Percentiles rank a stretch among this genome's conserved stretches.
Evolutionary conservation across 2,797 vertebrate species (phyloP).

Genomic region (Aphelocoma californica): DNA sequence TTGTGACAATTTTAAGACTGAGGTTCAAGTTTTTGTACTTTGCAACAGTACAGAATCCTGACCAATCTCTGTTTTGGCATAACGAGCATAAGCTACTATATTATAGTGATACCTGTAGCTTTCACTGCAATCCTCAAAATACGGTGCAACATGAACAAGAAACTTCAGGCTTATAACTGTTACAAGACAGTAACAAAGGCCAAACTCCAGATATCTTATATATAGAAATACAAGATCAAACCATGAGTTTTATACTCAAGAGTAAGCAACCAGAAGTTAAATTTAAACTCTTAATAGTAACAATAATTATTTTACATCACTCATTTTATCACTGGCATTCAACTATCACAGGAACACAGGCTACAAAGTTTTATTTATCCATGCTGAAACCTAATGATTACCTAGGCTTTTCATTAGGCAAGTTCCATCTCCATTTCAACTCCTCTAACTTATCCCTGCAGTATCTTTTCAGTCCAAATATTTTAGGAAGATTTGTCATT

Average conservation of each 20-base stretch:
- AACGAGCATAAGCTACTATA: neutral
- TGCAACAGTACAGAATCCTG: neutral
- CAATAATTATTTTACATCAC: neutral
- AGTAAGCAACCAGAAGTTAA: neutral
- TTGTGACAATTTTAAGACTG: neutral
- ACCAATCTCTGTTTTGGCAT: neutral
- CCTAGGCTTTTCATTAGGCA: neutral
- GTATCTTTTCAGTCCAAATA: neutral
- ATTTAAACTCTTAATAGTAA: neutral
- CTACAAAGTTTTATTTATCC: neutral
- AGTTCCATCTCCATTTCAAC: neutral
- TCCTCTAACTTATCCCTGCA: neutral
- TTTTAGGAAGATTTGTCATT: neutral
- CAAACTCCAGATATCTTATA: neutral
- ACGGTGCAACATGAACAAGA: rapidly evolving
- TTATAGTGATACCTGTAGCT: neutral
- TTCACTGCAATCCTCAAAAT: neutral
- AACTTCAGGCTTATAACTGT: neutral
- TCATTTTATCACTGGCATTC: neutral
- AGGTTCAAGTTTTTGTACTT: neutral
- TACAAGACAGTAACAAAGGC: neutral
- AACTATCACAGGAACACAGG: rapidly evolving
- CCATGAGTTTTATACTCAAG: neutral
- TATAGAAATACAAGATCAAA: neutral
- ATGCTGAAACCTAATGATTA: neutral